phyloP scores from a whole-genome alignment of 2,797 vertebrate species.

The Chelmon rostratus region DNA sequence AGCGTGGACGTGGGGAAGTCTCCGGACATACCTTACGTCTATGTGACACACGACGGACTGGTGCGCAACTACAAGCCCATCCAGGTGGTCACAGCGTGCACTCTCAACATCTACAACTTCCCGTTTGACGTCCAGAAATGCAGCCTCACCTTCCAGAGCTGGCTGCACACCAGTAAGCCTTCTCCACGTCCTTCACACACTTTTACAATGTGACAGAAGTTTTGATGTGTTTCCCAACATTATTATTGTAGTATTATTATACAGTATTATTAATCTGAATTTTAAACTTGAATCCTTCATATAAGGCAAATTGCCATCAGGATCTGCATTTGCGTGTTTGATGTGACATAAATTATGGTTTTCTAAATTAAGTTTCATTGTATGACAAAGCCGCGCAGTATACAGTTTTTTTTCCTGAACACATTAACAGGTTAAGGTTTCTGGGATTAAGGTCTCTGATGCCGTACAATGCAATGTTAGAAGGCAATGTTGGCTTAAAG shows the following conservation, averaged over 20 bases:
- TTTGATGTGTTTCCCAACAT: background rate
- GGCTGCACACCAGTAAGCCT: slow-evolving; percentile 94
- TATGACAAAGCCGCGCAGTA: background rate
- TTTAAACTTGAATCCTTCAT: too few relatives aligned
- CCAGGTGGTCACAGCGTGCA: slow-evolving; percentile 96
- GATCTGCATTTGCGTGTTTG: background rate
- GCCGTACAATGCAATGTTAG: background rate
- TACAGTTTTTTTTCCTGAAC: too few relatives aligned
- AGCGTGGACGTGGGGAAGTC: slow-evolving; percentile 98
- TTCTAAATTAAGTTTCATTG: background rate
- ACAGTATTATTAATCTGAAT: background rate
- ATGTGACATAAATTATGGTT: background rate
- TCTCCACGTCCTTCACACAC: fast-evolving
- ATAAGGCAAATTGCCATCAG: too few relatives aligned
- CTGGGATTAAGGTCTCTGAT: background rate
- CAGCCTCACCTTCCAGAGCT: slow-evolving; percentile 98
- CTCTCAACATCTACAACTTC: slow-evolving; percentile 98
- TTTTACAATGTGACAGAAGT: background rate
- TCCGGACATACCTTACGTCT: slow-evolving; percentile 95
- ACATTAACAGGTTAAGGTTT: background rate
- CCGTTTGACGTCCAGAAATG: slow-evolving; percentile 99
- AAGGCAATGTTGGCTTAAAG: too few relatives aligned
- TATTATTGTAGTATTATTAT: too few relatives aligned
- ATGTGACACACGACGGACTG: slow-evolving; percentile 88
- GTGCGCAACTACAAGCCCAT: slow-evolving; percentile 98